These are phyloP conservation scores for Heliconius melpomene DNA, from an alignment of 1,140 invertebrate genomes.

Conservation along the genomic window DNA sequence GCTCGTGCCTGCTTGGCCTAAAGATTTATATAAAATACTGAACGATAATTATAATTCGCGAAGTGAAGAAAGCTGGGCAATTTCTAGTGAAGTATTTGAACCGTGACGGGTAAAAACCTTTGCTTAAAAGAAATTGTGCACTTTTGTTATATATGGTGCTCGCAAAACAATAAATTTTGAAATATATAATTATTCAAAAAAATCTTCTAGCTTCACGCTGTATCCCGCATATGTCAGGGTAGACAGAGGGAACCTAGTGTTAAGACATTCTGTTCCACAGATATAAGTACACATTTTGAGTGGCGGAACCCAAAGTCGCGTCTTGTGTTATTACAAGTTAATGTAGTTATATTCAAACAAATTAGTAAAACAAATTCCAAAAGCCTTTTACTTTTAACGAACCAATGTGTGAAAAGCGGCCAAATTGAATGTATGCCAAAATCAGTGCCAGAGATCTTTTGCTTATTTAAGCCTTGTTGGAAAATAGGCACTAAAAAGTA, in stretches of 20 bases:
- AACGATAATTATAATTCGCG: not conserved
- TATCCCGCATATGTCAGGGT: not conserved
- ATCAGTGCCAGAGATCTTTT: not conserved
- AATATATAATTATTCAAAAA: too few relatives aligned
- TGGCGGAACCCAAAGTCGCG: not conserved
- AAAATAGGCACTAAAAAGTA: not conserved
- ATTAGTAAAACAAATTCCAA: not conserved
- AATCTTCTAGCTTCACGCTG: not conserved
- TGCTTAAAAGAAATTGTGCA: not conserved
- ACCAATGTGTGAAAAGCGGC: not conserved
- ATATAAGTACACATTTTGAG: not conserved
- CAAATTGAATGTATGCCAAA: constrained; percentile 3
- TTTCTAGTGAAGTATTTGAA: constrained; percentile 3
- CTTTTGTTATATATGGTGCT: not conserved
- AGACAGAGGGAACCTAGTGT: not conserved
- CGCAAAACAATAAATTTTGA: not conserved
- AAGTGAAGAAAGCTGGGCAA: constrained; percentile 8
- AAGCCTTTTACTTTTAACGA: not conserved
- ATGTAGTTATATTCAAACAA: not conserved
- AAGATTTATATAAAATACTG: not conserved
- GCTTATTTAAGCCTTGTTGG: not conserved
- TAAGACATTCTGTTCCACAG: not conserved
- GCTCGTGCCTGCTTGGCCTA: too few relatives aligned
- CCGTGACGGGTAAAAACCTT: constrained; percentile 9
- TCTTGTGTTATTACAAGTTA: too few relatives aligned